Evolutionary conservation across 1,140 invertebrate species (phyloP).

Genomic region (Mesaphorura yosii): DNA sequence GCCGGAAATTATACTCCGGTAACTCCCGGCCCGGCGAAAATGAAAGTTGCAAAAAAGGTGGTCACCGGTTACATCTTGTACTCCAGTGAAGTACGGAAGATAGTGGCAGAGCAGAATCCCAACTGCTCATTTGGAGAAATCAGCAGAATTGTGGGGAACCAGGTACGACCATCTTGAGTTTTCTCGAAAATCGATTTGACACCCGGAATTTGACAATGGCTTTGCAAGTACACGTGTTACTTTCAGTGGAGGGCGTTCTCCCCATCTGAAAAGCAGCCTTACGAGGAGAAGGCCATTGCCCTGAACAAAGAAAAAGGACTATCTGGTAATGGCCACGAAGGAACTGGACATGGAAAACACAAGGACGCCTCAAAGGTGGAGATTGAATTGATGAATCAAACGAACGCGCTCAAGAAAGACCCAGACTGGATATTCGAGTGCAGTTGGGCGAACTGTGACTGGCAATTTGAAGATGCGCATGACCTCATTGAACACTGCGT

Average conservation of each 20-base stretch:
- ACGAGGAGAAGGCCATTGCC: conserved; percentile 78
- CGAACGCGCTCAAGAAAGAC: conserved; percentile 25
- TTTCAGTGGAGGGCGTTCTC: conserved; percentile 79
- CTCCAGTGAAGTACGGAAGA: conserved; percentile 86
- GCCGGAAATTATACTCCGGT: conserved; percentile 29
- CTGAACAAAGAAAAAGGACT: conserved; percentile 72
- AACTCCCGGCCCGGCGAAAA: conserved; percentile 35
- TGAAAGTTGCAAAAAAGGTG: conserved; percentile 61
- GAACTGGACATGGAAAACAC: conserved; percentile 3
- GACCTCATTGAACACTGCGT: conserved; percentile 85
- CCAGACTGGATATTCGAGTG: conserved; percentile 64
- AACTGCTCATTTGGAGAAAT: conserved; percentile 94
- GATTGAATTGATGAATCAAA: conserved; percentile 16
- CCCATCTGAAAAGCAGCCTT: conserved; percentile 73
- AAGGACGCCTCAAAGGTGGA: not conserved
- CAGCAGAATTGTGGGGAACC: conserved; percentile 88
- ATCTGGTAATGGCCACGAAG: conserved; percentile 20
- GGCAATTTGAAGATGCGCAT: conserved; percentile 76
- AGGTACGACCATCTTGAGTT: conserved; percentile 43
- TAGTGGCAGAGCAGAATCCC: conserved; percentile 78
- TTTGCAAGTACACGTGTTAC: too few relatives aligned
- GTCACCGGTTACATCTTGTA: conserved; percentile 98
- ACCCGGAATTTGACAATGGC: not conserved
- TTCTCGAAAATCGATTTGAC: not conserved
- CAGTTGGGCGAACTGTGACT: conserved; percentile 83